A percentile compares a stretch with the other conserved stretches of the same genome.
Conservation (phyloP, 2,888 invertebrate species). For the Cryptosula pallasiana region DNA sequence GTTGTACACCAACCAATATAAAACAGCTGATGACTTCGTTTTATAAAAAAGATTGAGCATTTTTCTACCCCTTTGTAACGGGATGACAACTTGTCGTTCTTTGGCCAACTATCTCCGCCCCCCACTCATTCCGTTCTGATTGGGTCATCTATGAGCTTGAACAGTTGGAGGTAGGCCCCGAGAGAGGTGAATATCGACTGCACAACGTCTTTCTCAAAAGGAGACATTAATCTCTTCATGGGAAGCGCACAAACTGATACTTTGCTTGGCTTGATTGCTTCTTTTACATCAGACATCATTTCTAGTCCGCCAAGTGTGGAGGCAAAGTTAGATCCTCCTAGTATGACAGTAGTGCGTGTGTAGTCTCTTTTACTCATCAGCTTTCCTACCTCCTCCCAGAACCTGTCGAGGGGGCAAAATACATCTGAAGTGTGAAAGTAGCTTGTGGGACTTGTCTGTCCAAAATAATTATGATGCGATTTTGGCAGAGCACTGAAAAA, state of each 20-base stretch:
- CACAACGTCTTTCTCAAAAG: background rate
- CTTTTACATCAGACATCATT: background rate
- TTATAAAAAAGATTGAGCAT: too few relatives aligned
- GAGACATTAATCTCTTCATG: background rate
- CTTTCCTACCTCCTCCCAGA: conserved; percentile 17
- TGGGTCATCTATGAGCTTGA: background rate
- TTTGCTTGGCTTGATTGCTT: conserved; percentile 17
- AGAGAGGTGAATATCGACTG: background rate
- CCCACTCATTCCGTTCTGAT: too few relatives aligned
- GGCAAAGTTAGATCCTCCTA: conserved; percentile 17
- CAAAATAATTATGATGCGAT: too few relatives aligned
- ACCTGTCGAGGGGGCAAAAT: too few relatives aligned
- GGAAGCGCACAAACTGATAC: background rate
- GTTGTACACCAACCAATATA: too few relatives aligned
- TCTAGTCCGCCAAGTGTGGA: background rate
- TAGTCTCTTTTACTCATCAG: conserved; percentile 19
- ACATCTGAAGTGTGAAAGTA: too few relatives aligned
- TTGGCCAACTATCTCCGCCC: too few relatives aligned
- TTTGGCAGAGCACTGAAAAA: too few relatives aligned
- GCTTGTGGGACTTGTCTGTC: too few relatives aligned
- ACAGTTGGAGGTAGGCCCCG: background rate
- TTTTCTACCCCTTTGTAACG: too few relatives aligned
- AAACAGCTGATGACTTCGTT: too few relatives aligned
- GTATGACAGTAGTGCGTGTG: background rate
- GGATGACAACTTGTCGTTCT: too few relatives aligned